A percentile compares a stretch with the other conserved stretches of the same genome.
These are phyloP conservation scores for Glaucopsyche alexis DNA, from an alignment of 2,888 invertebrate species.

Conservation along the genomic window DNA sequence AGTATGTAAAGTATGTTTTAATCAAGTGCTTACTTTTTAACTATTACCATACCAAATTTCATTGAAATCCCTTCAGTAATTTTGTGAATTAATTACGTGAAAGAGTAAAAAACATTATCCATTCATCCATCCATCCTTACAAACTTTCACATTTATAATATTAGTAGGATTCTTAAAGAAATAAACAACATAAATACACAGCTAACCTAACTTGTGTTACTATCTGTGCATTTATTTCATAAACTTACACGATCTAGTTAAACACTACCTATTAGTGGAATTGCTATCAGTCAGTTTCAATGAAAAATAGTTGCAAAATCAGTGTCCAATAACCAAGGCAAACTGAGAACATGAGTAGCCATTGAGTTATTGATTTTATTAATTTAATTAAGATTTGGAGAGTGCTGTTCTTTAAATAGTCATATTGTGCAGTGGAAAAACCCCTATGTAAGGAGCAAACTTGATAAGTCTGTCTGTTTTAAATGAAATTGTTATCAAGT, in stretches of 20 bases:
- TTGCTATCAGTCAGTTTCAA: constrained; percentile 9
- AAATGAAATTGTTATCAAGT: not conserved
- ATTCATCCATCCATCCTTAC: no score
- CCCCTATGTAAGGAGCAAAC: not conserved
- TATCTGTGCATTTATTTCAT: not conserved
- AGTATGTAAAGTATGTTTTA: no score
- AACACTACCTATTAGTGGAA: not conserved
- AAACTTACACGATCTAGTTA: not conserved
- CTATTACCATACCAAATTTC: no score
- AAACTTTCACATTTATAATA: no score
- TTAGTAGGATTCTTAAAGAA: no score
- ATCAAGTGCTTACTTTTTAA: no score
- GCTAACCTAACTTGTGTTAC: no score
- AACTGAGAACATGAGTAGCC: not conserved
- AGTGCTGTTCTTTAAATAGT: not conserved
- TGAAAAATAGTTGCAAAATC: constrained; percentile 2
- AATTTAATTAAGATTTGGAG: constrained; percentile 4
- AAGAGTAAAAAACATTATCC: no score
- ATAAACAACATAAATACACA: no score
- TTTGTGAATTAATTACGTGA: no score
- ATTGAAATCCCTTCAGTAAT: no score
- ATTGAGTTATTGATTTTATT: constrained; percentile 12
- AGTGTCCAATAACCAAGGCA: not conserved
- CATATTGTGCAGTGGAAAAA: constrained; percentile 5
- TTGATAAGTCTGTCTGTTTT: constrained; percentile 7